Evolutionary conservation across 2,797 vertebrate species (phyloP), one percentile per base, ranked within the genome.

Genomic region (Graptemys geographica): DNA sequence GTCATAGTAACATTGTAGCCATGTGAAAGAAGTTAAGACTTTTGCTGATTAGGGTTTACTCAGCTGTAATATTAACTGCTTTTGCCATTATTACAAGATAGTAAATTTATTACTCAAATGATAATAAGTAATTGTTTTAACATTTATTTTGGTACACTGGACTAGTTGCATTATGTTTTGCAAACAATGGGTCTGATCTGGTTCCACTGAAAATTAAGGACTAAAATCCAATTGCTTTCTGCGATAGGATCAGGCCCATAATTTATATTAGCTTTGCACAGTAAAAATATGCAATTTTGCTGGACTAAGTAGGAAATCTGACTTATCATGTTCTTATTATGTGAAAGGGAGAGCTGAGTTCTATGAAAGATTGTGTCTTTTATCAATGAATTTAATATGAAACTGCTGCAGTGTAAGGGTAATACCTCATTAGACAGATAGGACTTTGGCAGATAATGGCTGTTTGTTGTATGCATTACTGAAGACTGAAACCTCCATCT

Each of bases 1-100:
- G 23, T 41, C 57, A 78, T 23, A 11, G 10, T 41, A 41, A 41
- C n/a, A 6, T 82, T 89, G 52, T 86, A 93, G 53, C 47, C 16
- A 15, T 8, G 4, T 76, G 11, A 86, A 49, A 31, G n/a, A 56
- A 92, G 89, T 89, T 81, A 57, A 8, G 15, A 88, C 27, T 28
- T 57, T 90, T 94, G 79, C 79, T 89, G 83, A 93, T 89, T 87
- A 89, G 85, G 57, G 72, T 86, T 79, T 86, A 57, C 16, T 83
- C 83, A 89, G 51, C 59, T 84, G 82, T 86, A 74, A 83, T 84
- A 79, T 86, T 93, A 90, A 86, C 56, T 72, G 79, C 52, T 74
- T 78, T 78, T 37, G 31, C 57, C 72, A 79, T 83, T 86, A 56
- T 69, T 86, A 57, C 57, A 90, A 49, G 78, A 47, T 16, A 78